Conservation (phyloP, 2,797 vertebrate species). For the Crenichthys baileyi region DNA sequence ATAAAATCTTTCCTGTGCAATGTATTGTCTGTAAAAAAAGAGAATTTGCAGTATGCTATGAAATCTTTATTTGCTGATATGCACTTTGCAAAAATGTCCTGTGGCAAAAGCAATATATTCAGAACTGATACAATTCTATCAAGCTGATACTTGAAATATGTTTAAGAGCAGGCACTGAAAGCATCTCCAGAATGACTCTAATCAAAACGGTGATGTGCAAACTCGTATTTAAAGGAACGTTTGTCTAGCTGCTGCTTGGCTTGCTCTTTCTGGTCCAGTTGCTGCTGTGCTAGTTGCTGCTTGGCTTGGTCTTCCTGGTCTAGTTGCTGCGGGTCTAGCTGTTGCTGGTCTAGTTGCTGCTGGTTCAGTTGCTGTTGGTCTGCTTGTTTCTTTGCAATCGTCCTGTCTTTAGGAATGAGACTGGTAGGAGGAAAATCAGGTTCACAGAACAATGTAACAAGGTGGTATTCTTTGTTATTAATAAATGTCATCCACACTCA, state of each 20-base stretch:
- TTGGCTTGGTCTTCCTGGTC: too few relatives aligned
- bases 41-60: not conserved
- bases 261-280: not conserved
- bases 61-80: not conserved
- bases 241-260: slow-evolving; percentile 1
- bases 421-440: not conserved
- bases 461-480: too few relatives aligned
- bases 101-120: too few relatives aligned
- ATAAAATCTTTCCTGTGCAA: not conserved
- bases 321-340: not conserved
- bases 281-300: not conserved
- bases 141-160: not conserved
- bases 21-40: not conserved
- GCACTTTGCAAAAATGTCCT: too few relatives aligned
- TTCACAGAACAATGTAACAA: not conserved
- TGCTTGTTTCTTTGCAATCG: not conserved
- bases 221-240: not conserved
- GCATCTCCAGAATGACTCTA: not conserved
- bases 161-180: not conserved
- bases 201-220: not conserved
- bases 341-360: not conserved
- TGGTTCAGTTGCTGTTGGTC: not conserved
- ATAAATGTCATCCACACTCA: not conserved
- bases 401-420: accelerated
- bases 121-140: not conserved